Evolutionary conservation across 2,888 invertebrate species (phyloP).

Genomic region (Listrodromus nycthemerus): DNA sequence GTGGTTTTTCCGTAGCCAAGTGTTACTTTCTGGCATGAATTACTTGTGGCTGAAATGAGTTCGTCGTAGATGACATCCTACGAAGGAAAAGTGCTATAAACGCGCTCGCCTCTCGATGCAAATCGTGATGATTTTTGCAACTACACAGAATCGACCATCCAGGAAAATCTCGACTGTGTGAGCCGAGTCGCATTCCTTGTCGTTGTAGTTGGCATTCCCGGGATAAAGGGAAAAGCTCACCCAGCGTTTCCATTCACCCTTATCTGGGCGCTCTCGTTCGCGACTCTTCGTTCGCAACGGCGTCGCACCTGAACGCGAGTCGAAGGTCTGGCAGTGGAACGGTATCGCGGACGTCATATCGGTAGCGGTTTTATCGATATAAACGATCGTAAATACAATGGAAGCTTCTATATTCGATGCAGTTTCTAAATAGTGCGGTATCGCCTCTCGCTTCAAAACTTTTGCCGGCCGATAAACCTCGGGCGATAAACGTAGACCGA

Average conservation of each 20-base stretch:
- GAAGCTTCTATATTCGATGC: conserved; percentile 6
- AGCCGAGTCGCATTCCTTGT: conserved; percentile 13
- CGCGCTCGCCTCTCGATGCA: conserved; percentile 28
- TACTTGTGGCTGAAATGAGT: too few relatives aligned
- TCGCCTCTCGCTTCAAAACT: conserved; percentile 31
- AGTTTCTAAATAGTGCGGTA: conserved; percentile 30
- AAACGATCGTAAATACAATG: conserved; percentile 13
- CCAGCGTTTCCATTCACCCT: conserved; percentile 17
- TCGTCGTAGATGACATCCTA: too few relatives aligned
- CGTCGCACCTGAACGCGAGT: not conserved
- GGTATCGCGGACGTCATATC: conserved; percentile 15
- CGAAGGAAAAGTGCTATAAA: not conserved
- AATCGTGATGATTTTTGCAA: conserved; percentile 19
- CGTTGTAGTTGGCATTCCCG: conserved; percentile 19
- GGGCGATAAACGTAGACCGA: not conserved
- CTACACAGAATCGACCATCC: conserved; percentile 27
- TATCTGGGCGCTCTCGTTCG: conserved; percentile 15
- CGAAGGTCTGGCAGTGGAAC: conserved; percentile 12
- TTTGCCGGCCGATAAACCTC: conserved; percentile 37
- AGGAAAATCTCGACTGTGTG: conserved; percentile 24
- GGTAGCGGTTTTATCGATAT: conserved; percentile 23
- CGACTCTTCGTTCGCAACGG: not conserved
- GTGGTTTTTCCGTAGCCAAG: too few relatives aligned
- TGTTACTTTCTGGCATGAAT: too few relatives aligned
- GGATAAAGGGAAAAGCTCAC: conserved; percentile 21